These are phyloP conservation scores for Cotesia vestalis DNA, from an alignment of 1,140 invertebrate genomes.

Conservation along the genomic window DNA sequence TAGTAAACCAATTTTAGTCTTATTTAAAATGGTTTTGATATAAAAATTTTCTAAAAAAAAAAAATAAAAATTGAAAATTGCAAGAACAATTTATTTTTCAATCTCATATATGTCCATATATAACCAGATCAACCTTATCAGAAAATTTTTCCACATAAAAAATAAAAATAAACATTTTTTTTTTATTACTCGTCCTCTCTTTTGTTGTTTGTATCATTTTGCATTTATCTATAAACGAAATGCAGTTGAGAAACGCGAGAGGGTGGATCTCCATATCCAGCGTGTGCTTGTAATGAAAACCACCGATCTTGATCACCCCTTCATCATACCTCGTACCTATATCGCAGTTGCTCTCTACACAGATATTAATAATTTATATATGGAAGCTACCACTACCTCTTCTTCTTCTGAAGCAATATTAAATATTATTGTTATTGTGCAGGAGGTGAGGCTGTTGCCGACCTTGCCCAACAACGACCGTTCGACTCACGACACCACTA, in stretches of 20 bases:
- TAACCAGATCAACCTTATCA: too few species aligned
- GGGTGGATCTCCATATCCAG: slow-evolving; percentile 29
- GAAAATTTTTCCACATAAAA: too few species aligned
- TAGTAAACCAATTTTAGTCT: too few species aligned
- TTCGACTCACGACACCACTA: background rate
- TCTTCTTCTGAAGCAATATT: background rate
- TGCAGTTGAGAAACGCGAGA: slow-evolving; percentile 17
- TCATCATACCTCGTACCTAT: slow-evolving; percentile 14
- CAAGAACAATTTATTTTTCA: too few species aligned
- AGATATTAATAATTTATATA: background rate
- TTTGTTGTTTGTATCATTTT: background rate
- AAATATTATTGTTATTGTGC: background rate
- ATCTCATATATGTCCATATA: too few species aligned
- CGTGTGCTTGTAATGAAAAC: slow-evolving; percentile 41
- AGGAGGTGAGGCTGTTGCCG: slow-evolving; percentile 1
- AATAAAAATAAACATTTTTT: too few species aligned
- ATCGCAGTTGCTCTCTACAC: too few species aligned
- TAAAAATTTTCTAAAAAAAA: too few species aligned
- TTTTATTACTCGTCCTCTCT: too few species aligned
- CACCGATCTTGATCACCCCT: slow-evolving; percentile 41
- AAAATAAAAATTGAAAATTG: too few species aligned
- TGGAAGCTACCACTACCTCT: slow-evolving; percentile 13
- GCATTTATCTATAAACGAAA: background rate
- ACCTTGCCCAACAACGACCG: slow-evolving; percentile 24
- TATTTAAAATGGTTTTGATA: too few species aligned